These are phyloP conservation scores for Enteromius viviparus DNA, from an alignment of 2,797 vertebrate species.

Conservation along the genomic window DNA sequence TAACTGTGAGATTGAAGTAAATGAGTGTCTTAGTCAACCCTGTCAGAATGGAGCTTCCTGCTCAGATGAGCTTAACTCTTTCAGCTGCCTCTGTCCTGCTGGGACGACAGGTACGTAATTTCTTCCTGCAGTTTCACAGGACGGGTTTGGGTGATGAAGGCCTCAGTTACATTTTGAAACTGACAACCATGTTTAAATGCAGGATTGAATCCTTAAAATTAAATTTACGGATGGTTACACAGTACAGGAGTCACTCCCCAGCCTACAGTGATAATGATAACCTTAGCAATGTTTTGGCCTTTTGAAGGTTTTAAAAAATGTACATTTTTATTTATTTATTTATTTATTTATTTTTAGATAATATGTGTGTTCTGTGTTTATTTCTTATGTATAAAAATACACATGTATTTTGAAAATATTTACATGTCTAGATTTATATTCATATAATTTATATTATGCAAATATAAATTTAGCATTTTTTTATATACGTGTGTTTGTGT, in stretches of 20 bases:
- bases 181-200: conserved; percentile 9
- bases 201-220: not conserved
- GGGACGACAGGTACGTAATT: conserved; percentile 79
- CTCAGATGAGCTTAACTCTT: conserved; percentile 78
- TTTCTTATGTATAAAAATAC: no score
- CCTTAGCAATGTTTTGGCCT: not conserved
- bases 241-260: not conserved
- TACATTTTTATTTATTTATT: not conserved
- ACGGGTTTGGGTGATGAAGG: conserved; percentile 8
- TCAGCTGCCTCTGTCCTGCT: conserved; percentile 76
- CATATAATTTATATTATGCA: no score
- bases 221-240: not conserved
- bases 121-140: not conserved
- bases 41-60: conserved; percentile 78
- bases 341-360: not conserved
- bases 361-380: no score
- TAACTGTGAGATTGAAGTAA: conserved; percentile 82
- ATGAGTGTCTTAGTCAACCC: conserved; percentile 82
- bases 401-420: no score
- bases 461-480: no score
- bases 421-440: no score
- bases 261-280: not conserved
- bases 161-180: not conserved
- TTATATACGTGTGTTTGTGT: no score
- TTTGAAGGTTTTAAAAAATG: not conserved